A percentile compares a stretch with the other conserved stretches of the same genome.
These are phyloP conservation scores for Standfussiana lucernea DNA, from an alignment of 2,888 invertebrate species.

Conservation along the genomic window DNA sequence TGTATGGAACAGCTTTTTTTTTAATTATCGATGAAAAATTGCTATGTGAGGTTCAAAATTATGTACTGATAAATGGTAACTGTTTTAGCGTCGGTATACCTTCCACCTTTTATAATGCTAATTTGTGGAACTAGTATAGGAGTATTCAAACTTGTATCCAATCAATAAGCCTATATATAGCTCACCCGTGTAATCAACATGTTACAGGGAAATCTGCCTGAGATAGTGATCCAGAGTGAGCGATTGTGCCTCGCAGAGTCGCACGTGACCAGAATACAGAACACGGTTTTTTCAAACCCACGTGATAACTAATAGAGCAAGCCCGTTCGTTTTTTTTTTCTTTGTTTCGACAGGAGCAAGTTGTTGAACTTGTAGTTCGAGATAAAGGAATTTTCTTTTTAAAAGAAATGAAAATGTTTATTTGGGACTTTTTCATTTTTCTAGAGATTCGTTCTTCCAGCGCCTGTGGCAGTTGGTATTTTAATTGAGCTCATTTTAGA, in stretches of 20 bases:
- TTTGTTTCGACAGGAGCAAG: conserved; percentile 28
- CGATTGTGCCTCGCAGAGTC: conserved; percentile 46
- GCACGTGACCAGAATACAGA: conserved; percentile 52
- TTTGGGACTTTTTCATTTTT: not conserved
- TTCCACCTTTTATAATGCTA: too few species aligned
- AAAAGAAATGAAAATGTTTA: not conserved
- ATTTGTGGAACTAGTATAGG: too few species aligned
- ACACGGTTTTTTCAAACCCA: conserved; percentile 46
- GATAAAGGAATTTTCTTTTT: not conserved
- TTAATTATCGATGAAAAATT: too few species aligned
- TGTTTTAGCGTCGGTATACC: too few species aligned
- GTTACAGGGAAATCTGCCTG: conserved; percentile 47
- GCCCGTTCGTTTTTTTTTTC: conserved; percentile 40
- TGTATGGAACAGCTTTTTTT: too few species aligned
- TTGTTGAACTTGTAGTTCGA: conserved; percentile 18
- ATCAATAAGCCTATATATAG: conserved; percentile 47
- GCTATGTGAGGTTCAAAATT: too few species aligned
- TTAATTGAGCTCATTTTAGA: conserved; percentile 5
- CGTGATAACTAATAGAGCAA: conserved; percentile 47
- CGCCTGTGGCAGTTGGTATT: not conserved
- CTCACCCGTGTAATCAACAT: conserved; percentile 12
- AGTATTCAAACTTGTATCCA: conserved; percentile 21
- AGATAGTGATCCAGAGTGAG: conserved; percentile 48
- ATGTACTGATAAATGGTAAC: too few species aligned
- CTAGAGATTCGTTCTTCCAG: not conserved